Evolutionary conservation across 2,113 vertebrate genomes (phyloP), one percentile per base, ranked within the genome.

Genomic region (Pomatostomus ruficeps): DNA sequence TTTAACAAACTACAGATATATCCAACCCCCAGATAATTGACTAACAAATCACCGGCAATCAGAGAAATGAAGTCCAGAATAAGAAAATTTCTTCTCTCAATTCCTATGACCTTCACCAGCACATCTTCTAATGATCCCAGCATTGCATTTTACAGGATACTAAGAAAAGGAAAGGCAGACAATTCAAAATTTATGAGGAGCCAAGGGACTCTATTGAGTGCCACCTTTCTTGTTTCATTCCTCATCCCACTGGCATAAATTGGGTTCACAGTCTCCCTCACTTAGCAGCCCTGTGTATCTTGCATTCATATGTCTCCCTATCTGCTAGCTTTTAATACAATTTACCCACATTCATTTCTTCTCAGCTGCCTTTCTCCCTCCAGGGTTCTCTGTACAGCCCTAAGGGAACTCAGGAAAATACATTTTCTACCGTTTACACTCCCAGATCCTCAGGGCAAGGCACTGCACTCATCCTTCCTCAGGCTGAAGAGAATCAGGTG

Each of bases 111-210:
- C 52, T 91, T 92, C 73, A 85, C 42, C 66, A 83, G 43, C 3
- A 17, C 35, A 93, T 85, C 79, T 73, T 94, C 75, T 87, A 85
- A 83, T 10, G 11, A 65, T 57, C 62, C 80, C 77, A 85, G 62
- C 43, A 48, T 29, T 95, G 58, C 71, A 89, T 94, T 96, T 97
- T 59, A 91, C 77, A 85, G 67, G 42, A 76, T 62, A 57, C 49
- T 91, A 89, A 95, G 95, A 93, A 91, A 85, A 78, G 9, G 33
- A 88, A 94, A 95, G 55, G 77, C 61, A 95, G 78, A 46, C 87
- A 83, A 89, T 85, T 87, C 54, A 63, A 91, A 96, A 97, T 95
- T 89, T 95, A 94, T 78, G 85, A 88, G 57, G 42, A 94, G 38
- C 80, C 80, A 76, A 66, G 88, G 48, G 73, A 96, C 75, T 33